Evolutionary conservation across 2,888 invertebrate genomes (phyloP), one percentile per base, ranked within the genome.

Genomic region (Halictus ligatus): DNA sequence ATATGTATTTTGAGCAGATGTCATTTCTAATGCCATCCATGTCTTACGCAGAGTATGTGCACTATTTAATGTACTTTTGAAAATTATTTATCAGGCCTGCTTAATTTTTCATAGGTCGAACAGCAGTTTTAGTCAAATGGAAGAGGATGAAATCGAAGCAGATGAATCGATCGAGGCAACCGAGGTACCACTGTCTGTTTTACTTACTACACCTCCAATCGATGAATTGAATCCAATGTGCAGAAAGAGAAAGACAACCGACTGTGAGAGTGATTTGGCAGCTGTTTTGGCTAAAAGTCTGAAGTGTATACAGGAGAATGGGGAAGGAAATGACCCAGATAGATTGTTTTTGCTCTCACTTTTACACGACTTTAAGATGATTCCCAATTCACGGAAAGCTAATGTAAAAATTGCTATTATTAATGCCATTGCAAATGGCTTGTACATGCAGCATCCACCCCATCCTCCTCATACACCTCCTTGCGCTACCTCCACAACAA

Each of bases 1-100:
- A 73, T 18, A 73, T 46, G 46, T 48, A 73, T 35, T 67, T 67
- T 67, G 29, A 67, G 35, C 67, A 67, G 35, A 35, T 67, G 35
- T 67, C 67, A 35, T 67, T 35, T 15, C 29, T 67, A 67, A 67
- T 67, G 67, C 35, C 67, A 35, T 67, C 35, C 35, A 67, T 67
- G 67, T 35, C 35, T 35, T 25, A 67, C 18, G 67, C 67, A 67
- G 67, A 67, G 67, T 67, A 67, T 35, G 67, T 67, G 18, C 35
- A 67, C 5, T 67, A 7, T 67, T 7, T 67, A 67, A 67, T 67
- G 35, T 35, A 21, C 12, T 18, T 67, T 18, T n/a, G n/a, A 29
- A 35, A 67, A 67, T 67, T 35, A 67, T 67, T 67, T 67, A 60
- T 60, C 60, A 25, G 60, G 60, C 25, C 60, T 4, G 13, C 13